Evolutionary conservation across 2,888 invertebrate genomes (phyloP).

Genomic region (Drosophila imparisetae): DNA sequence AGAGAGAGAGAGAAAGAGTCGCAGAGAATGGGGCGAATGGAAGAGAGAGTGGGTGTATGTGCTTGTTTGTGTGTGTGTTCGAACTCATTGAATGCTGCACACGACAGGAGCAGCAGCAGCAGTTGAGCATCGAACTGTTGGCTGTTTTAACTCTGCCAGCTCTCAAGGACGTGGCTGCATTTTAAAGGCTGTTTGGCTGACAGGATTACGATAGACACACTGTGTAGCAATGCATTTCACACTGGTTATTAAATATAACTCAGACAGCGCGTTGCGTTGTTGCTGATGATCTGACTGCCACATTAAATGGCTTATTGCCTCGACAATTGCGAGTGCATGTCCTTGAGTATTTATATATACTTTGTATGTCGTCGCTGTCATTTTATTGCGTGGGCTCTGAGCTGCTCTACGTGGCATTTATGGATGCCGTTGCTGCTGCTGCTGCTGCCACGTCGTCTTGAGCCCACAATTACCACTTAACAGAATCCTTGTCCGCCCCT

Average conservation of each 20-base stretch:
- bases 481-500: background rate
- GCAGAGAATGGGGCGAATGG: background rate
- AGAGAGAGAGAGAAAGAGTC: background rate
- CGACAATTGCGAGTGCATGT: conserved; percentile 40
- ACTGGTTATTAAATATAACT: conserved; percentile 49
- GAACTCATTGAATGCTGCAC: conserved; percentile 57
- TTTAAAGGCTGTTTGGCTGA: conserved; percentile 25
- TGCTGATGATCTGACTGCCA: conserved; percentile 20
- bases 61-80: conserved; percentile 19
- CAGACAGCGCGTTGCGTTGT: conserved; percentile 48
- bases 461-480: conserved; percentile 11
- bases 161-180: conserved; percentile 62
- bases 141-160: conserved; percentile 38
- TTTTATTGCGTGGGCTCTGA: conserved; percentile 27
- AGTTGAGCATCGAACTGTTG: conserved; percentile 8
- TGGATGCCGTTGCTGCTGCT: background rate
- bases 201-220: conserved; percentile 3
- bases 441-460: conserved; percentile 5
- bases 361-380: conserved; percentile 2
- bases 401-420: conserved; percentile 4
- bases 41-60: conserved; percentile 2
- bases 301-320: conserved; percentile 58
- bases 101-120: conserved; percentile 15
- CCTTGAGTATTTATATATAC: conserved; percentile 48
- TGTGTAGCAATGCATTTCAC: conserved; percentile 21